Conservation (phyloP, 2,113 vertebrate species). For the Chionis minor region DNA sequence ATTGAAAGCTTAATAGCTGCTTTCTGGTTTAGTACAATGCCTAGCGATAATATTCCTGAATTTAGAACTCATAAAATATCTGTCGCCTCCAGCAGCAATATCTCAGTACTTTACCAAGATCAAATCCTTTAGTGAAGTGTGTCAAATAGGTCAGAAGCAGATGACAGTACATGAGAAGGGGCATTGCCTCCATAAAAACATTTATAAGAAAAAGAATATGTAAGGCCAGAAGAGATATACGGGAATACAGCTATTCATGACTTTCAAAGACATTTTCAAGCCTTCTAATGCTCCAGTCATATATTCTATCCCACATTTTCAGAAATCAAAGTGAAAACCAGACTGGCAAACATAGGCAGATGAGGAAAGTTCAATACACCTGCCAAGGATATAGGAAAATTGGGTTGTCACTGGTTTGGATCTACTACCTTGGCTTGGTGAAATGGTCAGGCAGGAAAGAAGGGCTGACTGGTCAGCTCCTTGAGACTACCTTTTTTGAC, state of each 20-base stretch:
- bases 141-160: constrained; percentile 23
- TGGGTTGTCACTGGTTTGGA: not conserved
- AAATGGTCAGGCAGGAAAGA: not conserved
- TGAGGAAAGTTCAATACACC: not conserved
- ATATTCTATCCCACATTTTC: not conserved
- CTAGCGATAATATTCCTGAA: constrained; percentile 38
- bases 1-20: constrained; percentile 44
- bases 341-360: not conserved
- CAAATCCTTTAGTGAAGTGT: constrained; percentile 19
- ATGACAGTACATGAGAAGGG: constrained; percentile 4
- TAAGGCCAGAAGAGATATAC: not conserved
- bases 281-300: not conserved
- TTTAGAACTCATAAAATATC: constrained; percentile 30
- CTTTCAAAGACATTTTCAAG: not conserved
- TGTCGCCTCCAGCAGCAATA: constrained; percentile 39
- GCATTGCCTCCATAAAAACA: not conserved
- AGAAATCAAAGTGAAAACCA: not conserved
- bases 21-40: constrained; percentile 37
- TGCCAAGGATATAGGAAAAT: not conserved
- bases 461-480: not conserved
- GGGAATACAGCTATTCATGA: not conserved
- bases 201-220: not conserved
- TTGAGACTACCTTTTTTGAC: not conserved
- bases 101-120: constrained; percentile 14
- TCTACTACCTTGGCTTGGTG: not conserved